Conservation (phyloP, 2,888 invertebrate genomes). For the Cosmorhoe ocellata region DNA sequence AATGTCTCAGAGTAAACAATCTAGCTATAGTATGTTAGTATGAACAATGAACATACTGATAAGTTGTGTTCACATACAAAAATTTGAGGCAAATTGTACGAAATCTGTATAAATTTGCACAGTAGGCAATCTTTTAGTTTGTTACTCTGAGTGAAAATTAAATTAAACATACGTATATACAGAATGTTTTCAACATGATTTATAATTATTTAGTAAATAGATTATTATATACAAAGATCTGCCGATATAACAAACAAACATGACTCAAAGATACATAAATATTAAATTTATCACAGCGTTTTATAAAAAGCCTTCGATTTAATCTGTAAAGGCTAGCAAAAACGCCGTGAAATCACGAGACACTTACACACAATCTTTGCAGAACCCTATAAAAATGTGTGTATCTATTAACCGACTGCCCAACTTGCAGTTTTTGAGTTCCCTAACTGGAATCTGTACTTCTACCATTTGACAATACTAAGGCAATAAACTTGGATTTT, state of each 20-base stretch:
- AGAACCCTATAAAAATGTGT: conserved; percentile 78
- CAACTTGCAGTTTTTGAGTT: background rate
- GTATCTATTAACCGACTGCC: conserved; percentile 37
- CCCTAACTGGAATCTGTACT: no score
- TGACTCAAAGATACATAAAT: conserved; percentile 50
- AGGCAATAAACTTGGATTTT: no score
- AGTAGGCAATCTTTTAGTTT: background rate
- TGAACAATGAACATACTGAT: background rate
- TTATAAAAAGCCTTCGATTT: conserved; percentile 70
- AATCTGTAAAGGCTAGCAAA: conserved; percentile 69
- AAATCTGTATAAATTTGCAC: no score
- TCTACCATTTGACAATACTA: background rate
- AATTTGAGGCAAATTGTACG: no score
- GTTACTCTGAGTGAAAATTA: conserved; percentile 14
- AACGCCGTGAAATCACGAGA: conserved; percentile 54
- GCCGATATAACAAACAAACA: conserved; percentile 70
- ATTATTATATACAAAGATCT: conserved; percentile 78
- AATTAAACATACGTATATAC: conserved; percentile 21
- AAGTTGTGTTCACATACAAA: background rate
- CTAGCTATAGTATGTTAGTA: background rate
- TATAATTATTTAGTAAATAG: conserved; percentile 53
- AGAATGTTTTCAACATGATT: conserved; percentile 33
- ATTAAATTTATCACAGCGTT: conserved; percentile 57
- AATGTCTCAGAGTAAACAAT: conserved; percentile 30
- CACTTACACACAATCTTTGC: conserved; percentile 76